Conservation (phyloP, 2,113 vertebrate species). For the Rhynchomys soricoides region DNA sequence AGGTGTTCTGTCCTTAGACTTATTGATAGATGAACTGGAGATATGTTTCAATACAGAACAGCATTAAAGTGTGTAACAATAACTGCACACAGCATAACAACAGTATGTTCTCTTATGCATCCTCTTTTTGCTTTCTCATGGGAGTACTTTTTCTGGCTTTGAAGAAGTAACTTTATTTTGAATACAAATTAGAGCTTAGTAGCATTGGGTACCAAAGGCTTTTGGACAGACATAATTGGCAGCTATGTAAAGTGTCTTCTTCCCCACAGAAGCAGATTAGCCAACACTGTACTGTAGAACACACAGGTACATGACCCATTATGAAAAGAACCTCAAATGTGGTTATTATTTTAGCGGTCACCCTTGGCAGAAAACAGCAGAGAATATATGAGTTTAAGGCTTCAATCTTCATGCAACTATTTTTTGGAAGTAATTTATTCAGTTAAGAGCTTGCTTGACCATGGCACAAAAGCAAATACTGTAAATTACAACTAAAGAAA, state of each 20-base stretch:
- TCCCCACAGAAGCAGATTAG: neutral
- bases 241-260: neutral
- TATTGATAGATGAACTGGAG: neutral
- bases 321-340: neutral
- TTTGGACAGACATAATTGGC: neutral
- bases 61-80: neutral
- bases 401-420: neutral
- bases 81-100: too few relatives aligned
- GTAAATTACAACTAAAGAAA: neutral
- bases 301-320: neutral
- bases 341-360: neutral
- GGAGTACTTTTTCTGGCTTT: slow-evolving; percentile 1
- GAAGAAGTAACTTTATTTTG: neutral
- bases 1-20: neutral
- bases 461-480: neutral
- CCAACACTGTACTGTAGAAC: neutral
- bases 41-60: neutral
- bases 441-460: neutral
- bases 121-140: neutral
- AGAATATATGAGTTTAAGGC: neutral
- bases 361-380: neutral
- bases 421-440: neutral
- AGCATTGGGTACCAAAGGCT: neutral
- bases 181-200: neutral
- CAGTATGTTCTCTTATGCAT: neutral